These are phyloP conservation scores for Eretmochelys imbricata DNA, from an alignment of 2,113 vertebrate species.

Conservation along the genomic window DNA sequence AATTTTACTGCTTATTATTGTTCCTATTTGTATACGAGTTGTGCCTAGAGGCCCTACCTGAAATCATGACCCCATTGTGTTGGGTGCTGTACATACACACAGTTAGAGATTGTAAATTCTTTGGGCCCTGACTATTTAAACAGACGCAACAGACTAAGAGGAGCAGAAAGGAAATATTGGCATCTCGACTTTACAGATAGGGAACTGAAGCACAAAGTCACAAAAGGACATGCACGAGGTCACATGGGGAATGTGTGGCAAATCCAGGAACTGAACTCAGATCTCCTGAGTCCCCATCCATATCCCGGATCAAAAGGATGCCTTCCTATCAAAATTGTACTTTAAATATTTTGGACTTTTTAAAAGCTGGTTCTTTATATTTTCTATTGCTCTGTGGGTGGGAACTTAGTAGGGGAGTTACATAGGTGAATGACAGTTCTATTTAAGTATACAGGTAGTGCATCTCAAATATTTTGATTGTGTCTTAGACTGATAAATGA, in stretches of 20 bases:
- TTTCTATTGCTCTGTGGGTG: neutral
- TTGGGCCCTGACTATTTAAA: neutral
- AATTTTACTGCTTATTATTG: neutral
- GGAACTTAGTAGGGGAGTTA: neutral
- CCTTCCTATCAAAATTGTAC: neutral
- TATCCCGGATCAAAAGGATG: accelerated
- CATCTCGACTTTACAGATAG: neutral
- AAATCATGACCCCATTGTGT: accelerated
- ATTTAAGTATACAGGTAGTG: neutral
- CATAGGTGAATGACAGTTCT: neutral
- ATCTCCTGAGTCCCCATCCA: neutral
- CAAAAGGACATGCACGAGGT: neutral
- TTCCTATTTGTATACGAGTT: neutral
- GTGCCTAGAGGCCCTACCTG: neutral
- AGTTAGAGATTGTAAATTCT: neutral
- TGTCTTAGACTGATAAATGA: neutral
- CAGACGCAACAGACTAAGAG: neutral
- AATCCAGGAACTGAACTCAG: neutral
- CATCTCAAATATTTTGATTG: neutral
- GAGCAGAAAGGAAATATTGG: neutral
- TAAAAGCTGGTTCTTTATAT: accelerated
- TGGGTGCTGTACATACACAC: neutral
- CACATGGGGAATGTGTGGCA: accelerated
- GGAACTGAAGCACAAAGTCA: accelerated
- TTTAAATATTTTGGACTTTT: neutral